A percentile compares a stretch with the other conserved stretches of the same genome.
Conservation (phyloP, 2,113 vertebrate genomes). For the Pelvicachromis taeniatus region DNA sequence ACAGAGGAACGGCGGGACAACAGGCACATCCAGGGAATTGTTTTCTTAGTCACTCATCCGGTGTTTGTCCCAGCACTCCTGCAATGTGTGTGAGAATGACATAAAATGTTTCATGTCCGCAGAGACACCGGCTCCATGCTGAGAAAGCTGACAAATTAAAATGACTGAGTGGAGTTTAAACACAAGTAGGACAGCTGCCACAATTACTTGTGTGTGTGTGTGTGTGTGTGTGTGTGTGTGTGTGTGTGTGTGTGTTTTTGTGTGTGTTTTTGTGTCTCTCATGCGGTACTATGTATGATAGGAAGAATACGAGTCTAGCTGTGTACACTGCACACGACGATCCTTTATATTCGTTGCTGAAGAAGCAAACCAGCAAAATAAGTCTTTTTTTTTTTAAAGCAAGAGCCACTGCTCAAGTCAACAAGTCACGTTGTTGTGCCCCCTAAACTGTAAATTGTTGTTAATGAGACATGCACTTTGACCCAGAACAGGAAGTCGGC, state of each 20-base stretch:
- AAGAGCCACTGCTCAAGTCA: no score
- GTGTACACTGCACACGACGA: background rate
- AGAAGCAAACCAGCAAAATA: background rate
- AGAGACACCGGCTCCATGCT: slow-evolving; percentile 18
- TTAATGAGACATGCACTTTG: no score
- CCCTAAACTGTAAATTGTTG: no score
- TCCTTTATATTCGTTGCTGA: background rate
- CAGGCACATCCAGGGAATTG: slow-evolving; percentile 57
- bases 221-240: background rate
- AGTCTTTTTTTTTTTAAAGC: background rate
- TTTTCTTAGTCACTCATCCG: slow-evolving; percentile 63
- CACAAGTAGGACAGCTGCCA: slow-evolving; percentile 30
- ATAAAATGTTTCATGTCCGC: slow-evolving; percentile 37
- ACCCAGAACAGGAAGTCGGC: no score
- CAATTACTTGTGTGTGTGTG: background rate
- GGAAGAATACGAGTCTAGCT: background rate
- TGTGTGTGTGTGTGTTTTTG: background rate
- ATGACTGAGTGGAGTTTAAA: slow-evolving; percentile 21
- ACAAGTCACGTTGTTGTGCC: no score
- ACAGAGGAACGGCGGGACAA: slow-evolving; percentile 36
- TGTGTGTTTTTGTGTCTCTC: background rate
- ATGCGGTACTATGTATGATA: background rate
- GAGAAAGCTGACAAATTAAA: slow-evolving; percentile 33
- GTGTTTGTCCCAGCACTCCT: slow-evolving; percentile 50
- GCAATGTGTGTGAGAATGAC: slow-evolving; percentile 36